Conservation (phyloP, 1,140 invertebrate genomes). For the Hormaphis cornu region DNA sequence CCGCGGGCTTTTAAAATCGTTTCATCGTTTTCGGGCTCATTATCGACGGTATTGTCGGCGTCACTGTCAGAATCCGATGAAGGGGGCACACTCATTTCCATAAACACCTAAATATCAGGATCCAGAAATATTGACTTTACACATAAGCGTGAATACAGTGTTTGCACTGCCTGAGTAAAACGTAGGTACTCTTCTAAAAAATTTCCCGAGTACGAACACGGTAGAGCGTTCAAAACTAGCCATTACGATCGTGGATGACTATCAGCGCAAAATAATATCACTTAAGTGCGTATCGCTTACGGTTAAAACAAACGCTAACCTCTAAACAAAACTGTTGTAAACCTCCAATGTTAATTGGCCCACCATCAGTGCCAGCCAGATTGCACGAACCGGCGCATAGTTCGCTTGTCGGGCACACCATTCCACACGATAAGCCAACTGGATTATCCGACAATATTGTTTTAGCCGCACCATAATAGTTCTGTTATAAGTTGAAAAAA, state of each 20-base stretch:
- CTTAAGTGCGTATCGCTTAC: too few species aligned
- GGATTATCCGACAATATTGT: conserved; percentile 96
- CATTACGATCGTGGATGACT: too few species aligned
- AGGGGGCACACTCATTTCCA: conserved; percentile 86
- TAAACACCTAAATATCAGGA: too few species aligned
- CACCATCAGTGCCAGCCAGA: conserved; percentile 87
- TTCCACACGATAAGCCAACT: conserved; percentile 90
- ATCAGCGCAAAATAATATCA: too few species aligned
- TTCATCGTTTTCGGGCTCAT: conserved; percentile 53
- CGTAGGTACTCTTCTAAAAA: too few species aligned
- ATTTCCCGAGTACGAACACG: too few species aligned
- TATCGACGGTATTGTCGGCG: conserved; percentile 60
- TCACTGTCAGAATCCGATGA: not conserved
- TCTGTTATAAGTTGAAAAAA: conserved; percentile 57
- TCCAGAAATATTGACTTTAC: too few species aligned
- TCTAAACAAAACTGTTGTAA: conserved; percentile 96
- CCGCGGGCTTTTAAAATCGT: conserved; percentile 50
- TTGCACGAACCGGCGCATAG: conserved; percentile 97
- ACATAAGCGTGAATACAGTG: too few species aligned
- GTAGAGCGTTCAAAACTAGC: too few species aligned
- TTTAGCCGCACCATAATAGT: conserved; percentile 97
- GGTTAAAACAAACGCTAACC: conserved; percentile 45
- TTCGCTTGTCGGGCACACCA: conserved; percentile 98
- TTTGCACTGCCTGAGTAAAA: too few species aligned
- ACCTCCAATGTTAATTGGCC: conserved; percentile 96